Evolutionary conservation across 2,888 invertebrate genomes (phyloP).

Genomic region (Sphaerophoria taeniata): DNA sequence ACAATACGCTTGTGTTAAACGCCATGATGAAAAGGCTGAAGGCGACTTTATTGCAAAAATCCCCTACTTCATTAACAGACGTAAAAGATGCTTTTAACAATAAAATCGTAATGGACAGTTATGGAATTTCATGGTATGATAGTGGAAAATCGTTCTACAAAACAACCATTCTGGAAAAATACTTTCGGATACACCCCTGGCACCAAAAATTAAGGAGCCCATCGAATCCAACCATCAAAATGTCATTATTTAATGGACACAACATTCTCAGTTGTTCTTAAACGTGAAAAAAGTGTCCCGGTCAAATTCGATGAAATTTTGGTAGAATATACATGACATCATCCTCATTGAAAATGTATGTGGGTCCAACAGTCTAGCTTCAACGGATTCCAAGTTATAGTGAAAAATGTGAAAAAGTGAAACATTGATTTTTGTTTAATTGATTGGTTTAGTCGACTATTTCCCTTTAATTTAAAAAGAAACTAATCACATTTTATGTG

Average conservation of each 20-base stretch:
- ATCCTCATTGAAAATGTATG: no score
- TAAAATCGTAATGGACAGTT: neutral
- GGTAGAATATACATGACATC: no score
- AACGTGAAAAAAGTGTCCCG: no score
- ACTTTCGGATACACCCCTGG: constrained; percentile 7
- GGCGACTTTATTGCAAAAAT: no score
- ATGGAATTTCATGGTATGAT: neutral
- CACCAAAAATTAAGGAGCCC: constrained; percentile 22
- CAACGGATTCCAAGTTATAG: no score
- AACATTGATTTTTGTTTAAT: no score
- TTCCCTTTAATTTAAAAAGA: no score
- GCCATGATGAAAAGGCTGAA: constrained; percentile 6
- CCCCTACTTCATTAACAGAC: constrained; percentile 1
- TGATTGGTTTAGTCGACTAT: no score
- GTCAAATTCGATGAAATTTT: no score
- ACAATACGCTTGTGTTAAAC: neutral
- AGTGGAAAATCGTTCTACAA: neutral
- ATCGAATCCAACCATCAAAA: constrained; percentile 20
- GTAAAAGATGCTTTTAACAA: constrained; percentile 18
- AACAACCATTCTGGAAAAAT: neutral
- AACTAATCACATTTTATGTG: no score
- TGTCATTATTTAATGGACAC: constrained; percentile 13
- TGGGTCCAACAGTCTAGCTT: no score
- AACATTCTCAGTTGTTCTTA: constrained; percentile 19
- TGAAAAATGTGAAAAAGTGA: no score